Evolutionary conservation across 2,888 invertebrate genomes (phyloP).

Genomic region (Drosophila pegasa): DNA sequence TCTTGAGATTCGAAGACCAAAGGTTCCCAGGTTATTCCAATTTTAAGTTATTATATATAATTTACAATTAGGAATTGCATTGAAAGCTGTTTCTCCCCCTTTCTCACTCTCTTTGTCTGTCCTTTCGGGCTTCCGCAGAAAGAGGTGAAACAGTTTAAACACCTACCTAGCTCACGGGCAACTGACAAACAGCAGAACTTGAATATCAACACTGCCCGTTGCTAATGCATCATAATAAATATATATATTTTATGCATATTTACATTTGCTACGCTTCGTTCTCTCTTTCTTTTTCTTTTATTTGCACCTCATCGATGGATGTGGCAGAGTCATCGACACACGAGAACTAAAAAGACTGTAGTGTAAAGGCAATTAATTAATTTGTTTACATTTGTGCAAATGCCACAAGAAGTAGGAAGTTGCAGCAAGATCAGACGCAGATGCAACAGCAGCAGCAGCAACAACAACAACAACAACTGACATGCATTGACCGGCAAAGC

Average conservation of each 20-base stretch:
- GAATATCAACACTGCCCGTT: slow-evolving; percentile 21
- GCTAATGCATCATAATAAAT: slow-evolving; percentile 51
- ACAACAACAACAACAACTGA: slow-evolving; percentile 53
- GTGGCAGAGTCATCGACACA: slow-evolving; percentile 49
- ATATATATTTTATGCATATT: slow-evolving; percentile 53
- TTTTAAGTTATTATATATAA: not conserved
- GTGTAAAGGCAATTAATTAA: slow-evolving; percentile 78
- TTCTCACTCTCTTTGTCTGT: not conserved
- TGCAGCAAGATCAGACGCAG: slow-evolving; percentile 77
- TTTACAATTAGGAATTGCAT: not conserved
- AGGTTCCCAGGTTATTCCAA: not conserved
- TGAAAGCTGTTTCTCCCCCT: not conserved
- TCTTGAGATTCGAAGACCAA: too few species aligned
- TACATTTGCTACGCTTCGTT: slow-evolving; percentile 18
- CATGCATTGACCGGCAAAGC: slow-evolving; percentile 78
- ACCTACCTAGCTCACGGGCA: not conserved
- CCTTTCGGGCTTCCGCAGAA: not conserved
- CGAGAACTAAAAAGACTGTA: slow-evolving; percentile 59
- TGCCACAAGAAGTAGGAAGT: slow-evolving; percentile 78
- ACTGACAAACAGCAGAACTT: slow-evolving; percentile 16
- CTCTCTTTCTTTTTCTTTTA: not conserved
- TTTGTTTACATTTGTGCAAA: slow-evolving; percentile 76
- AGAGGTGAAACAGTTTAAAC: not conserved
- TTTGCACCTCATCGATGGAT: slow-evolving; percentile 38
- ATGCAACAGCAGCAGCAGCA: slow-evolving; percentile 56